These are phyloP conservation scores for Escarpia spicata DNA, from an alignment of 2,888 invertebrate genomes.

Conservation along the genomic window DNA sequence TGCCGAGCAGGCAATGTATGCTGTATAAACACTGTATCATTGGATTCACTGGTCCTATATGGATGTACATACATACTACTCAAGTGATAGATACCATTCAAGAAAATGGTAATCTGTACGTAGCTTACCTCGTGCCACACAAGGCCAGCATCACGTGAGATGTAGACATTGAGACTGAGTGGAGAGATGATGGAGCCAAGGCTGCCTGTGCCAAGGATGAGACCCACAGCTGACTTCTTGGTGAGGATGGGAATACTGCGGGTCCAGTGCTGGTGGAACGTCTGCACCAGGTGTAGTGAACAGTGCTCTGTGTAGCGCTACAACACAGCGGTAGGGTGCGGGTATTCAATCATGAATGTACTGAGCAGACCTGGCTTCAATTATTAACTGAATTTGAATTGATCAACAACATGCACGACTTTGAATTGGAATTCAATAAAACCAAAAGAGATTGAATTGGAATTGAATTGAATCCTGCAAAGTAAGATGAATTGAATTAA, in stretches of 20 bases:
- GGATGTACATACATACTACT: too few species aligned
- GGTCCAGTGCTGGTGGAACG: constrained; percentile 84
- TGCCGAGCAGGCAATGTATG: too few species aligned
- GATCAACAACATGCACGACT: too few species aligned
- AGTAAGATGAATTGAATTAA: too few species aligned
- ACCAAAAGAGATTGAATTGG: too few species aligned
- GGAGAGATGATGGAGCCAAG: constrained; percentile 73
- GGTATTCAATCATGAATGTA: too few species aligned
- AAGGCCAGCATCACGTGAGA: constrained; percentile 83
- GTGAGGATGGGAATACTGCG: constrained; percentile 84
- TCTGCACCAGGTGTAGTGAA: constrained; percentile 87
- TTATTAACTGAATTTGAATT: too few species aligned
- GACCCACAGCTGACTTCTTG: constrained; percentile 86
- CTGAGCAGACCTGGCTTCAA: too few species aligned
- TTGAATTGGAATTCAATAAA: too few species aligned
- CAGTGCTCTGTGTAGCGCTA: constrained; percentile 67
- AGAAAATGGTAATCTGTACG: not conserved
- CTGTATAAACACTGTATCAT: too few species aligned
- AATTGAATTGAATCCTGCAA: too few species aligned
- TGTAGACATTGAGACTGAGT: constrained; percentile 70
- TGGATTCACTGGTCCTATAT: too few species aligned
- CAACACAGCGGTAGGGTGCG: not conserved
- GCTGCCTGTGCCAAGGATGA: constrained; percentile 85
- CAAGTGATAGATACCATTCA: not conserved
- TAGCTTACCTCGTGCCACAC: constrained; percentile 79